phyloP scores from a whole-genome alignment of 1,140 invertebrate species.

The Listronotus bonariensis region DNA sequence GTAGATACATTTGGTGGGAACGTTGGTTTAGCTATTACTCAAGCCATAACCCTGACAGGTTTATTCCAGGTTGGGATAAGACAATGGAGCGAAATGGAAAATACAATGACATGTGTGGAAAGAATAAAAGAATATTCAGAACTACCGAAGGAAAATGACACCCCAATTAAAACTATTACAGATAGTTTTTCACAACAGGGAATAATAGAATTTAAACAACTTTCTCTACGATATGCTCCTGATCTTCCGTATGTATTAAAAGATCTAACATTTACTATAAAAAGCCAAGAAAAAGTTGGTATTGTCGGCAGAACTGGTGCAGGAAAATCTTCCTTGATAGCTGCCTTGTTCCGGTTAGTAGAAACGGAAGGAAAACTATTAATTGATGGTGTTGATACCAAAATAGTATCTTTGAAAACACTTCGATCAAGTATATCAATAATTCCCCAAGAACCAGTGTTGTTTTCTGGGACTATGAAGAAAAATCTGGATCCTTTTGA shows the following conservation, averaged over 20 bases:
- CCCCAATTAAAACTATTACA: slow-evolving; percentile 56
- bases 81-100: slow-evolving; percentile 74
- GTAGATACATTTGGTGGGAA: slow-evolving; percentile 59
- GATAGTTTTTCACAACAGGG: slow-evolving; percentile 45
- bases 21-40: slow-evolving; percentile 64
- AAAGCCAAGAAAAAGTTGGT: slow-evolving; percentile 65
- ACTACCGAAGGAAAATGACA: slow-evolving; percentile 38
- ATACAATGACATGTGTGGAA: slow-evolving; percentile 70
- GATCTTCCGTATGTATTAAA: slow-evolving; percentile 69
- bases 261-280: slow-evolving; percentile 64
- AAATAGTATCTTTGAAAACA: slow-evolving; percentile 66
- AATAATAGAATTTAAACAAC: slow-evolving; percentile 52
- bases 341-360: slow-evolving; percentile 71
- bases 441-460: slow-evolving; percentile 60
- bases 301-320: slow-evolving; percentile 61
- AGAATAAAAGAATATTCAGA: slow-evolving; percentile 57
- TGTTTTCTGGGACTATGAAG: slow-evolving; percentile 80
- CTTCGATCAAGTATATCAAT: slow-evolving; percentile 69
- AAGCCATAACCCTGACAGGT: slow-evolving; percentile 62
- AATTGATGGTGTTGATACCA: slow-evolving; percentile 73
- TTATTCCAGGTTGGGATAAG: slow-evolving; percentile 76
- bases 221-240: slow-evolving; percentile 70
- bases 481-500: slow-evolving; percentile 50
- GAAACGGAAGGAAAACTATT: slow-evolving; percentile 71
- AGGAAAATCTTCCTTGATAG: slow-evolving; percentile 76